These are phyloP conservation scores for Choristoneura fumiferana DNA, from an alignment of 1,140 invertebrate genomes.

Conservation along the genomic window DNA sequence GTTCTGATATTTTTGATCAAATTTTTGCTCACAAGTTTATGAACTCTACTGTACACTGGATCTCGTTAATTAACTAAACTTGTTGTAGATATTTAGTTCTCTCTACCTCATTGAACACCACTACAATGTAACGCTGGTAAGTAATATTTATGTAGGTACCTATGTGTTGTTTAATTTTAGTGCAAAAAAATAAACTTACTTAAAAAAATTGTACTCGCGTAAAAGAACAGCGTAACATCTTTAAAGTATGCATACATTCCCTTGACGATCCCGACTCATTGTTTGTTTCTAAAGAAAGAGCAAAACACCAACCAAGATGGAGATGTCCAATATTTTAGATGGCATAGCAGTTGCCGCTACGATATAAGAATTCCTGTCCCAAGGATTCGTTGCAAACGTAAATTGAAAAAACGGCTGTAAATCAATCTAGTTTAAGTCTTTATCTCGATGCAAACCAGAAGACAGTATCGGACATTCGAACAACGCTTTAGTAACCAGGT, in stretches of 20 bases:
- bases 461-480: conserved; percentile 57
- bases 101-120: too few relatives aligned
- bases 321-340: conserved; percentile 78
- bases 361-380: conserved; percentile 67
- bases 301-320: conserved; percentile 72
- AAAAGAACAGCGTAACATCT: conserved; percentile 34
- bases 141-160: too few relatives aligned
- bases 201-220: background rate
- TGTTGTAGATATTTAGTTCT: too few relatives aligned
- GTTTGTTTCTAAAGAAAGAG: conserved; percentile 68
- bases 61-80: too few relatives aligned
- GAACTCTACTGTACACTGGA: too few relatives aligned
- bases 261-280: conserved; percentile 70
- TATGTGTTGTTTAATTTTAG: too few relatives aligned
- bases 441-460: conserved; percentile 38
- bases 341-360: conserved; percentile 73
- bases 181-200: too few relatives aligned
- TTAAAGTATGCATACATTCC: conserved; percentile 70
- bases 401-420: conserved; percentile 47
- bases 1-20: too few relatives aligned
- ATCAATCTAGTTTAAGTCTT: conserved; percentile 34
- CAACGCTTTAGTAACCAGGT: conserved; percentile 65
- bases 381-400: conserved; percentile 46
- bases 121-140: too few relatives aligned
- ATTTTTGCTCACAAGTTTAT: too few relatives aligned